Evolutionary conservation across 2,888 invertebrate genomes (phyloP), one percentile per base, ranked within the genome.

Genomic region (Cheilosia impressa): DNA sequence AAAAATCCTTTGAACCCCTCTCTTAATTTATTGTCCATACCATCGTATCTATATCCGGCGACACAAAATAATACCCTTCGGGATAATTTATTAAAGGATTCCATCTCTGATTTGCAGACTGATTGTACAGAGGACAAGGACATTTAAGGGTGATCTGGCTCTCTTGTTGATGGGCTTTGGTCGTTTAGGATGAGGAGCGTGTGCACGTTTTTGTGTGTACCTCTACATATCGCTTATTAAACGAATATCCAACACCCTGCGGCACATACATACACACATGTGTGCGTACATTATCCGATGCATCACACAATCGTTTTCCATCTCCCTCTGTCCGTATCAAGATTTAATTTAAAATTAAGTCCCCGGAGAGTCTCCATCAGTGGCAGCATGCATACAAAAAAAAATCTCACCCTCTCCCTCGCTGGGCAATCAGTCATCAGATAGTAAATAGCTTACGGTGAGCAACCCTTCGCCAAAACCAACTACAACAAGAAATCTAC

Each of bases 301-400:
- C 34, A 45, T 27, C 22, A 38, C 13, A 38, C 38, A 38, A 38
- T 38, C 38, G 38, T 38, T 38, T 38, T 17, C 62, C 57, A 57
- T 52, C 62, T 47, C 43, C 41, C 41, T n/a, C 38, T 53, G 43
- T 47, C 24, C 72, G 62, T 72, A 81, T 85, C 85, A 77, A 81
- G 85, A 85, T 85, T 85, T 85, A 85, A 85, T 81, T 85, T 85
- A 77, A 85, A 81, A 45, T 72, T 45, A 68, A 81, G 52, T 85
- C 85, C 85, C 76, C n/a, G 15, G 85, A 85, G 81, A 77, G 50
- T 24, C 4, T n/a, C 19, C 43, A 13, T 31, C 27, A 27, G 52
- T 4, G 13, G 31, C 17, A 41, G 17, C 27, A 60, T 65, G n/a
- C 31, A 52, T 27, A 22, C 22, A 27, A 34, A 5, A 57, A 50